These are phyloP conservation scores for Coreius guichenoti DNA, from an alignment of 2,797 vertebrate genomes.

Conservation along the genomic window DNA sequence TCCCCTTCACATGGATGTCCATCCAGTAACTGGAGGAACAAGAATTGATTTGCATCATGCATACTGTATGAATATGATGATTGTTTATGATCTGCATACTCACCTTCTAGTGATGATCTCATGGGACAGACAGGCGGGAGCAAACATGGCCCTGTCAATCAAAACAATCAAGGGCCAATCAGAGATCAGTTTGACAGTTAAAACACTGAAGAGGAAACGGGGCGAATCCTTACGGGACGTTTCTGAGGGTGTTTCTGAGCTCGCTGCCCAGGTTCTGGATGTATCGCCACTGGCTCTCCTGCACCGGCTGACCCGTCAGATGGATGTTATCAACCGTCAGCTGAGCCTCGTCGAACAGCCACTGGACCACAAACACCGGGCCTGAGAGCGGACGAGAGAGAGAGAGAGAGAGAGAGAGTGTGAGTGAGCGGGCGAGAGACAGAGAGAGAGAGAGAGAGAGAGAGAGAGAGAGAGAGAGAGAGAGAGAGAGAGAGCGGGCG, in stretches of 20 bases:
- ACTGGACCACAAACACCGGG: conserved; percentile 97
- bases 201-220: neutral
- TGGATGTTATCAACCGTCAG: conserved; percentile 95
- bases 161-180: conserved; percentile 41
- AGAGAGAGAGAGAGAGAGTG: neutral
- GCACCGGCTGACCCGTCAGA: conserved; percentile 93
- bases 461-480: neutral
- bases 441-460: neutral
- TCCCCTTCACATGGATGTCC: conserved; percentile 95
- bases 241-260: conserved; percentile 91
- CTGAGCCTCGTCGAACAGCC: conserved; percentile 98
- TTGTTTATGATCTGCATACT: conserved; percentile 60
- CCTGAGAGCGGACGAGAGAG: conserved; percentile 70
- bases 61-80: neutral
- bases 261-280: conserved; percentile 94
- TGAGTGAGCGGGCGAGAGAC: neutral
- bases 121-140: conserved; percentile 94
- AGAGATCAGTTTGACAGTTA: neutral
- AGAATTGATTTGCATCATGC: neutral
- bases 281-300: conserved; percentile 97
- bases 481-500: neutral
- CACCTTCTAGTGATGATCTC: conserved; percentile 95
- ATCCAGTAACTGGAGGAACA: conserved; percentile 87
- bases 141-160: conserved; percentile 89
- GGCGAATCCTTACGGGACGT: conserved; percentile 84